Percentiles rank a stretch among this genome's conserved stretches.
Evolutionary conservation across 2,888 invertebrate genomes (phyloP).

Genomic region (Cepaea hortensis): DNA sequence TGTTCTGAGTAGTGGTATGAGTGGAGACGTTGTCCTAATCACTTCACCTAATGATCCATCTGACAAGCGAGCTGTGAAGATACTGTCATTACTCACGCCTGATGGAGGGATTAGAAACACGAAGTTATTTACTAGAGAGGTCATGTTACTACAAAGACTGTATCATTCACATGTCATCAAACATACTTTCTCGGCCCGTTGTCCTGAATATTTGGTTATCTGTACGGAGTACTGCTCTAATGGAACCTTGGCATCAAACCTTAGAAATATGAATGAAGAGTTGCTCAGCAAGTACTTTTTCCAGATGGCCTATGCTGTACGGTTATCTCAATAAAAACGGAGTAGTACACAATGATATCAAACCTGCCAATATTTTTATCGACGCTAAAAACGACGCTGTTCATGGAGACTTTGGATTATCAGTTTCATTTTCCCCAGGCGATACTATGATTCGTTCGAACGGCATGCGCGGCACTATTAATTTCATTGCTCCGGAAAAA

Average conservation of each 20-base stretch:
- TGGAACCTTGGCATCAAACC: neutral
- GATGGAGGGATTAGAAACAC: too few relatives aligned
- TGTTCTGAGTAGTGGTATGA: too few relatives aligned
- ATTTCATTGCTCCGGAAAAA: too few relatives aligned
- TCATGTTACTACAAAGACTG: too few relatives aligned
- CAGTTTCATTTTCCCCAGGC: neutral
- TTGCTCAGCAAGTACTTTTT: neutral
- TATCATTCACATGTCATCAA: neutral
- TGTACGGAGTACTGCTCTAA: neutral
- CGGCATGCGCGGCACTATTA: too few relatives aligned
- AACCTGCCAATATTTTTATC: constrained; percentile 4
- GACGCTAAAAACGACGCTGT: neutral
- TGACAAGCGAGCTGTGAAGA: too few relatives aligned
- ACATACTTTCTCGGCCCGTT: neutral
- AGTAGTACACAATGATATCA: neutral
- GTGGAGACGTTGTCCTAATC: too few relatives aligned
- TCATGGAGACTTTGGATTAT: constrained; percentile 5
- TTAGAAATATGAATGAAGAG: neutral
- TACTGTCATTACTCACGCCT: too few relatives aligned
- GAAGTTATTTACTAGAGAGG: neutral
- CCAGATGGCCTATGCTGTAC: constrained; percentile 10
- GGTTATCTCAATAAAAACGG: neutral
- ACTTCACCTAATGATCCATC: too few relatives aligned
- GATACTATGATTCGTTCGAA: neutral
- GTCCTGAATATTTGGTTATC: neutral